Conservation (phyloP, 2,888 invertebrate species). For the Apamea monoglypha region DNA sequence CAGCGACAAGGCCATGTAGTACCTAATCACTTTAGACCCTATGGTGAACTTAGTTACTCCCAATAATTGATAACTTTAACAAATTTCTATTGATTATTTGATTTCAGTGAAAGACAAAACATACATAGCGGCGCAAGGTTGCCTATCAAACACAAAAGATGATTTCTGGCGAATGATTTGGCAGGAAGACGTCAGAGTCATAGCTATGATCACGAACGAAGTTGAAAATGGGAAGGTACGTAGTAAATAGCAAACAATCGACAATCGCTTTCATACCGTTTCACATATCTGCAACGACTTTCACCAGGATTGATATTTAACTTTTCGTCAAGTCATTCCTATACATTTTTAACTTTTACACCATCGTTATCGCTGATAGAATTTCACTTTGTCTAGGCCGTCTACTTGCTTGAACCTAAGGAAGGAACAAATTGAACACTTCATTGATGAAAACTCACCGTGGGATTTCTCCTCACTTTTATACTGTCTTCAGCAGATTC, state of each 20-base stretch:
- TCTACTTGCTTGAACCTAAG: background rate
- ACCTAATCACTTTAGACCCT: background rate
- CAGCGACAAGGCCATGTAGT: background rate
- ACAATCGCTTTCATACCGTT: background rate
- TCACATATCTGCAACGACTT: background rate
- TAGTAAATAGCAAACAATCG: too few species aligned
- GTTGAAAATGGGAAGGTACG: conserved; percentile 96
- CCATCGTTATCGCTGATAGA: background rate
- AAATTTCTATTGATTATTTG: background rate
- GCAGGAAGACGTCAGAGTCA: conserved; percentile 98
- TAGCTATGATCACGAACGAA: conserved; percentile 99
- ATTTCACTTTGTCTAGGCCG: background rate
- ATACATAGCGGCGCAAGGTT: conserved; percentile 98
- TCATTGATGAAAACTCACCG: too few species aligned
- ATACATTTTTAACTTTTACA: background rate
- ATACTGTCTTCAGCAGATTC: background rate
- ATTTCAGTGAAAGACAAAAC: conserved; percentile 89
- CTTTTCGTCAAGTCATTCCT: background rate
- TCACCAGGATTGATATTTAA: too few species aligned
- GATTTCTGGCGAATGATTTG: conserved; percentile 99
- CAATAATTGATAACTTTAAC: background rate
- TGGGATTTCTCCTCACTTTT: background rate
- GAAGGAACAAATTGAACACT: background rate
- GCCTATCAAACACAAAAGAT: conserved; percentile 95
- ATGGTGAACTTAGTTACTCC: background rate